Conservation (phyloP, 1,140 invertebrate genomes). For the Nephila pilipes region DNA sequence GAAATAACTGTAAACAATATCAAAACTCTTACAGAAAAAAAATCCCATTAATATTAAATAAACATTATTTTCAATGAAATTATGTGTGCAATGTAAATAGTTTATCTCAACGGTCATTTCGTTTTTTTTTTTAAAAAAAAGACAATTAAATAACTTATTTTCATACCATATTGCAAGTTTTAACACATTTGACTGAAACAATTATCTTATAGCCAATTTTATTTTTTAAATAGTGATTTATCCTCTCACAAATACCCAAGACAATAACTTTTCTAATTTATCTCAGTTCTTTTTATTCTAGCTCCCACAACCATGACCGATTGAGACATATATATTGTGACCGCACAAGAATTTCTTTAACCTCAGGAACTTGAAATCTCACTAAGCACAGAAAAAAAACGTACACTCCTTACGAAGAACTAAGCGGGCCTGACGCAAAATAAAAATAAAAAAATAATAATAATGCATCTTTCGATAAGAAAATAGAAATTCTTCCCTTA, state of each 20-base stretch:
- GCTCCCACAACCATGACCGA: background rate
- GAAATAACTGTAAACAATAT: too few relatives aligned
- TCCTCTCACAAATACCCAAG: background rate
- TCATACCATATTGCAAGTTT: too few relatives aligned
- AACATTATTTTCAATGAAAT: too few relatives aligned
- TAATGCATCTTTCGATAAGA: constrained; percentile 47
- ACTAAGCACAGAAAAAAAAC: background rate
- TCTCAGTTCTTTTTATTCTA: background rate
- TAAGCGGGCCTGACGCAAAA: background rate
- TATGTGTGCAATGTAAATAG: too few relatives aligned
- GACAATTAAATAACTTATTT: too few relatives aligned
- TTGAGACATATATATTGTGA: background rate
- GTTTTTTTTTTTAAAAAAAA: too few relatives aligned
- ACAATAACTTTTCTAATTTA: background rate
- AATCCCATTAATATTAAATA: too few relatives aligned
- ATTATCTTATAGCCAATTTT: background rate
- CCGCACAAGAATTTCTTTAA: background rate
- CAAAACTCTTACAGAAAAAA: too few relatives aligned
- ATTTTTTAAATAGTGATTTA: background rate
- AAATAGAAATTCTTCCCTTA: constrained; percentile 53
- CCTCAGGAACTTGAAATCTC: background rate
- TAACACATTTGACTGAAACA: background rate
- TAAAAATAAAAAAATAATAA: background rate
- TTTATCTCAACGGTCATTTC: too few relatives aligned
- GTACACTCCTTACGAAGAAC: background rate